Base-by-base conservation (phyloP, 2,888 invertebrate genomes). In the Sphaerophoria rueppellii region DNA sequence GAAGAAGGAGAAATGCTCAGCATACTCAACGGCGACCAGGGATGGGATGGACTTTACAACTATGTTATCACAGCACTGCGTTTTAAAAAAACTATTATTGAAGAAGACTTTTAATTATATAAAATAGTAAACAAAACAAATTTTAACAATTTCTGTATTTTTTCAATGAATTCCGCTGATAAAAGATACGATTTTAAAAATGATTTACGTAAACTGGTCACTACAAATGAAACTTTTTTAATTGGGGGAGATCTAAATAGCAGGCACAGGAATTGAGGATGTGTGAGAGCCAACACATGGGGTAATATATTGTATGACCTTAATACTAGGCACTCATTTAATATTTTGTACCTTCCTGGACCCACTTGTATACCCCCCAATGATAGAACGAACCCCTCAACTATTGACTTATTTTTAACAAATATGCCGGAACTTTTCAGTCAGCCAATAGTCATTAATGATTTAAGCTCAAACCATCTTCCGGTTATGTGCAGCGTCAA, bases 131-230 rank as follows among this genome's bases (percentile, higher is more conserved):
- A n/a, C n/a, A n/a, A n/a, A n/a, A n/a, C n/a, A n/a, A n/a, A n/a
- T n/a, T n/a, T n/a, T n/a, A n/a, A n/a, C n/a, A n/a, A n/a, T n/a
- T n/a, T n/a, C n/a, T n/a, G n/a, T n/a, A n/a, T n/a, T n/a, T n/a
- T n/a, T n/a, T n/a, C n/a, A n/a, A n/a, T n/a, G n/a, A n/a, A n/a
- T 11, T 55, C 61, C 1, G 4, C 9, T 1, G n/a, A 11, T 14
- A 69, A 46, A 57, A 35, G 40, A 65, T 40, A n/a, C 14, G 65
- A 54, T 67, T 55, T 71, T 32, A 63, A 55, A 71, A 50, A 40
- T 43, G 71, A 76, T 35, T 46, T 72, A n/a, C 70, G 67, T 71
- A 81, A 81, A 32, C 9, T 75, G 6, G 52, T 57, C 11, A 40
- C 24, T 37, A 24, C n/a, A 60, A 71, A 54, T 52, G 57, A 57